phyloP scores from a whole-genome alignment of 1,140 invertebrate species.

The Hermatobates lingyangjiaoensis region DNA sequence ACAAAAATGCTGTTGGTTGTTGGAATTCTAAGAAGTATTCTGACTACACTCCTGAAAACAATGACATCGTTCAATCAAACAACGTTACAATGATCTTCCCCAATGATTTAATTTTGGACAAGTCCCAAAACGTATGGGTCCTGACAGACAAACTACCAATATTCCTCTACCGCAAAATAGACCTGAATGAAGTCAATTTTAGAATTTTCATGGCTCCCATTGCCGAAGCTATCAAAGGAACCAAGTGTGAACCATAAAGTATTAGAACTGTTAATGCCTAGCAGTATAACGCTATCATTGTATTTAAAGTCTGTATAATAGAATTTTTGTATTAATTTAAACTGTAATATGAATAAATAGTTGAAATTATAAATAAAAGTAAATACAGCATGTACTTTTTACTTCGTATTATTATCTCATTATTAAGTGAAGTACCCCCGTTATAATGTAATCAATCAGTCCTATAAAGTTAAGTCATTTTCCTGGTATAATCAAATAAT shows the following conservation, averaged over 20 bases:
- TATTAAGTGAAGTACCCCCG: too few relatives aligned
- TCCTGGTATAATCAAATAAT: too few relatives aligned
- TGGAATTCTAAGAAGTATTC: conserved; percentile 42
- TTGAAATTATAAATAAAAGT: too few relatives aligned
- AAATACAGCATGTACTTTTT: too few relatives aligned
- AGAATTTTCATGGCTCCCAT: conserved; percentile 45
- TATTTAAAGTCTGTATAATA: too few relatives aligned
- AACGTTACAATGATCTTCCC: conserved; percentile 53
- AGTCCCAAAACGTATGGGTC: conserved; percentile 48
- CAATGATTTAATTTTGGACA: conserved; percentile 56
- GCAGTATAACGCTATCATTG: too few relatives aligned
- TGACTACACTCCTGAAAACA: conserved; percentile 15
- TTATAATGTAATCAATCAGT: too few relatives aligned
- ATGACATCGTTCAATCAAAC: conserved; percentile 42
- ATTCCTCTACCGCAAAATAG: conserved; percentile 44
- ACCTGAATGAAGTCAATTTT: conserved; percentile 46
- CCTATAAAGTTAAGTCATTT: too few relatives aligned
- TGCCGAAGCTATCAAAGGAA: conserved; percentile 42
- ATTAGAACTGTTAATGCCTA: too few relatives aligned
- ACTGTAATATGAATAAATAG: too few relatives aligned
- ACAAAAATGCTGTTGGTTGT: conserved; percentile 54
- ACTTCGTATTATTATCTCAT: too few relatives aligned
- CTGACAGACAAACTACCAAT: conserved; percentile 46
- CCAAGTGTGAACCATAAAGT: conserved; percentile 43
- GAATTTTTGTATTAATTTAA: too few relatives aligned